Base-by-base conservation (phyloP, 2,888 invertebrate species). In the Aphelenchoides bicaudatus region DNA sequence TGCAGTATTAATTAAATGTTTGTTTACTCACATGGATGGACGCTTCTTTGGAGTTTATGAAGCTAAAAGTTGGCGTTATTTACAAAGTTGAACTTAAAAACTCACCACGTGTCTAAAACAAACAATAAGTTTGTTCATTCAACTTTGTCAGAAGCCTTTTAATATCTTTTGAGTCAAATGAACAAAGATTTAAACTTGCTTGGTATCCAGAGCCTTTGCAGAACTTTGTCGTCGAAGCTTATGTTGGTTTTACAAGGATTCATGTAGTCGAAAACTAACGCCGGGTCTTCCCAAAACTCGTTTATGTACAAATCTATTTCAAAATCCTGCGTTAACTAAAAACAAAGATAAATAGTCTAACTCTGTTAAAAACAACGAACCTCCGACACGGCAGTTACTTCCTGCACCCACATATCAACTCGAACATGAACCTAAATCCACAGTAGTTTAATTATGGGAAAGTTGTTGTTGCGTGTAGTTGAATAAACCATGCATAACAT, bases 301-400 rank as follows among this genome's bases (percentile, higher is more conserved):
- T 78, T 78, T 49, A 78, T 75, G 58, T 78, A 78, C 29, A 78
- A 56, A 60, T 78, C 78, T n/a, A 78, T 75, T 57, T 76, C 77
- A 54, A 78, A 78, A 53, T 78, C 78, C 52, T 78, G 77, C 29
- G 78, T 78, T 28, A 77, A 55, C 59, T 78, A n/a, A n/a, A n/a
- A n/a, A n/a, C n/a, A n/a, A n/a, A n/a, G n/a, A n/a, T n/a, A n/a
- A n/a, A n/a, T n/a, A n/a, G n/a, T n/a, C n/a, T n/a, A 78, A 29
- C 71, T 71, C n/a, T 21, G 21, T 25, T 43, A n/a, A 43, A 43
- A 6, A 21, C 25, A 43, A 25, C 6, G 43, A 43, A 19, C 23
- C 16, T 21, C 16, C 8, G 69, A 68, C 10, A 78, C 76, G 0
- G 75, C 66, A 0, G 78, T 78, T n/a, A 78, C 77, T 61, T 78